Evolutionary conservation across 1,140 invertebrate genomes (phyloP), one percentile per base, ranked within the genome.

Genomic region (Metaphire vulgaris): DNA sequence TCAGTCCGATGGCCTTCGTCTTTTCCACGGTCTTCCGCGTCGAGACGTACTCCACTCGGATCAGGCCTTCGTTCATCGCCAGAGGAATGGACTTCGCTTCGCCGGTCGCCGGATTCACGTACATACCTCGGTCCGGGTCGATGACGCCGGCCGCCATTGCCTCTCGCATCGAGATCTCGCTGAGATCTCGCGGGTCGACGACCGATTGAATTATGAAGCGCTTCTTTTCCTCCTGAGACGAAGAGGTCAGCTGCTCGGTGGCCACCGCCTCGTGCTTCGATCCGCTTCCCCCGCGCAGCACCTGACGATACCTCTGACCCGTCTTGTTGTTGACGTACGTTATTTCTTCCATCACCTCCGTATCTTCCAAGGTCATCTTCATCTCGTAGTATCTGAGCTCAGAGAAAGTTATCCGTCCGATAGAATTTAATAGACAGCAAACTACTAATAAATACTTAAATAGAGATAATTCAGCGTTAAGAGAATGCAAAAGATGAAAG

Each of bases 341-440:
- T n/a, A 68, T 74, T 28, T 77, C 76, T 33, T 77, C 76, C 0
- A 34, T 28, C 15, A 66, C 68, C 33, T 77, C 76, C 68, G 70
- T 68, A 1, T 74, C 56, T 56, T 77, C 76, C 65, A 77, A 33
- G 28, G 76, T 77, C 72, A 77, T 77, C 72, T 69, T 74, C 31
- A 69, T 67, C 72, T 77, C 76, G n/a, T 74, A 77, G 32, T 77
- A 77, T 31, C 76, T 77, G 71, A 2, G 30, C 12, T n/a, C n/a
- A n/a, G n/a, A n/a, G n/a, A n/a, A n/a, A n/a, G n/a, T n/a, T n/a
- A n/a, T n/a, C n/a, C n/a, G n/a, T n/a, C n/a, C n/a, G n/a, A n/a
- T n/a, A n/a, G n/a, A n/a, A n/a, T n/a, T n/a, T n/a, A n/a, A n/a
- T n/a, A n/a, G n/a, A n/a, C n/a, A n/a, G n/a, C n/a, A n/a, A n/a